phyloP scores from a whole-genome alignment of 2,888 invertebrate genomes.

The Drepanosiphum platanoidis region DNA sequence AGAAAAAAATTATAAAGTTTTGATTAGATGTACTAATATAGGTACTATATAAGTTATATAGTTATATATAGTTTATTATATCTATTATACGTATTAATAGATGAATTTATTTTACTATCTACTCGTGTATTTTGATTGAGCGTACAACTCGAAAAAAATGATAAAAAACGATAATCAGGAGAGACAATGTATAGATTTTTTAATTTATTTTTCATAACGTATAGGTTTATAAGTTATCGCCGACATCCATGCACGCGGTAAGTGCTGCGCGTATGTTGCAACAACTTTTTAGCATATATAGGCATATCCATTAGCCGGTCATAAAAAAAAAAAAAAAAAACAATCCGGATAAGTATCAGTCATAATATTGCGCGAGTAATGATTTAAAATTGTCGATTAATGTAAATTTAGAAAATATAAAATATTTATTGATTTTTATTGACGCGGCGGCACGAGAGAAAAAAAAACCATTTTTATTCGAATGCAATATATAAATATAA shows the following conservation, averaged over 20 bases:
- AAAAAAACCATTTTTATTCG: background rate
- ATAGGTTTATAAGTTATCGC: background rate
- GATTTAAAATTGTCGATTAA: background rate
- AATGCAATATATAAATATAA: no score
- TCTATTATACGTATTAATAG: background rate
- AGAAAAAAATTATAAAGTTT: no score
- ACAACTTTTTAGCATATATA: no score
- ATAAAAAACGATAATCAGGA: background rate
- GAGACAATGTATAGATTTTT: background rate
- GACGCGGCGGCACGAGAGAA: background rate
- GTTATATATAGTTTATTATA: no score
- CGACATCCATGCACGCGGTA: no score
- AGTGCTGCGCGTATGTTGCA: no score
- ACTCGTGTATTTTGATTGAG: background rate
- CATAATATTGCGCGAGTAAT: background rate
- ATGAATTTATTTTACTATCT: background rate
- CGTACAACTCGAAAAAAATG: background rate
- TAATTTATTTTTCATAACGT: background rate
- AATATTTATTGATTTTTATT: background rate
- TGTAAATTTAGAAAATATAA: background rate
- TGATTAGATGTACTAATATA: no score
- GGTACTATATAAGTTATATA: no score
- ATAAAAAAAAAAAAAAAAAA: background rate
- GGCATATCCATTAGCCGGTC: no score
- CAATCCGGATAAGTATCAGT: background rate